A percentile compares a stretch with the other conserved stretches of the same genome.
Conservation (phyloP, 2,797 vertebrate genomes). For the Chloroceryle amazona region DNA sequence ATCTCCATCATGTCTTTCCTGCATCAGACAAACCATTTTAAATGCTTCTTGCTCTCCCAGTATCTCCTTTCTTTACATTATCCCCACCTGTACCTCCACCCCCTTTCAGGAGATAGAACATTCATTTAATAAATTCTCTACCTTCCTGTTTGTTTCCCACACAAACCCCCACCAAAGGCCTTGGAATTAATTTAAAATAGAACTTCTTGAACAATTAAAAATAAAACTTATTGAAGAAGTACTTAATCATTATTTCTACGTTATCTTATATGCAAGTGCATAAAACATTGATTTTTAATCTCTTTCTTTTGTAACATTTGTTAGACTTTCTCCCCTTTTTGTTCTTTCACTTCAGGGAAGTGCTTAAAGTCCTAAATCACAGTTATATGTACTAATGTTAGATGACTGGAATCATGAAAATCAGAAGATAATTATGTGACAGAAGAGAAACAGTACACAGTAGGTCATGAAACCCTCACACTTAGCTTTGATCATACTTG, state of each 20-base stretch:
- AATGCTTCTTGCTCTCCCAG: not conserved
- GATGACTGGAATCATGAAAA: not conserved
- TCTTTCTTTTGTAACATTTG: not conserved
- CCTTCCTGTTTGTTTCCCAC: not conserved
- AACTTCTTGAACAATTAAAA: not conserved
- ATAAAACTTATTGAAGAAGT: not conserved
- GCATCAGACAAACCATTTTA: not conserved
- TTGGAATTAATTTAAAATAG: not conserved
- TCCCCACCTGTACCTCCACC: too few relatives aligned
- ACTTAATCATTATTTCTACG: not conserved
- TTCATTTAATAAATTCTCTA: not conserved
- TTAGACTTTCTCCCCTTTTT: not conserved
- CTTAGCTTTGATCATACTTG: not conserved
- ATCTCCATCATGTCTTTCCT: not conserved
- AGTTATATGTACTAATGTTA: not conserved
- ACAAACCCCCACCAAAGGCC: not conserved
- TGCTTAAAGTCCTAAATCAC: not conserved
- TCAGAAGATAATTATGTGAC: not conserved
- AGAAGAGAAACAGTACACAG: not conserved
- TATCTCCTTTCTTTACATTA: not conserved
- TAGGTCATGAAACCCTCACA: not conserved
- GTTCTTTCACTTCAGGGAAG: not conserved
- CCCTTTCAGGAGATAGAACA: not conserved
- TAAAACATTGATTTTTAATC: not conserved
- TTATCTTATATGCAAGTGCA: not conserved